Percentiles rank a stretch among this genome's conserved stretches.
These are phyloP conservation scores for Stomatorhinus ivindoensis DNA, from an alignment of 2,113 vertebrate species.

Conservation along the genomic window DNA sequence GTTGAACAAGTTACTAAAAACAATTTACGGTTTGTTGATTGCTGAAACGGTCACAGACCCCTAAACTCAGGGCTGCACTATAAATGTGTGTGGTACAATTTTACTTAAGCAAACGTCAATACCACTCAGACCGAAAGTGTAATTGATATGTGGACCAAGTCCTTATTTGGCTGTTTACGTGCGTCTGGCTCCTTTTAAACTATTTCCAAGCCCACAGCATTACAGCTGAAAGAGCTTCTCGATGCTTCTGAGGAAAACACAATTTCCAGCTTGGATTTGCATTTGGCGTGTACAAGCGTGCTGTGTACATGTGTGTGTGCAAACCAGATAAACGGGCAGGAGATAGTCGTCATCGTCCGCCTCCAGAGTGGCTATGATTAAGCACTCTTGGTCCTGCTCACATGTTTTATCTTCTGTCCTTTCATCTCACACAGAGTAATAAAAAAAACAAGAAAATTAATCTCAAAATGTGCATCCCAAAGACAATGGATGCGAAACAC, in stretches of 20 bases:
- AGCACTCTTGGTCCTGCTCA: neutral
- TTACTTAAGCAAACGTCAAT: neutral
- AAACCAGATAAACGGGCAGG: neutral
- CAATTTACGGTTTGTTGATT: neutral
- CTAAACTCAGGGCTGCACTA: neutral
- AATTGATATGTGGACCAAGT: neutral
- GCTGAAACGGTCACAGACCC: neutral
- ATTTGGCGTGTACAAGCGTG: neutral
- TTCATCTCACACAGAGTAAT: neutral
- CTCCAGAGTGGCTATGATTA: neutral
- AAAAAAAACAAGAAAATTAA: slow-evolving; percentile 10
- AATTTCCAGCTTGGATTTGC: neutral
- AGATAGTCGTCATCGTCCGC: neutral
- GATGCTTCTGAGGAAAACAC: neutral
- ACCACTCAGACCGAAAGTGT: neutral
- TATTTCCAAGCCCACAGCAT: neutral
- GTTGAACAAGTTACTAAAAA: neutral
- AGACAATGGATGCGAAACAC: neutral
- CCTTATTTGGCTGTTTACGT: neutral
- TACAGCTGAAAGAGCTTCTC: neutral
- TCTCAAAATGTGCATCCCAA: slow-evolving; percentile 5
- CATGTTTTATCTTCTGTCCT: neutral
- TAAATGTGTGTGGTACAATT: neutral
- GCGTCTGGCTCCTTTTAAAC: neutral
- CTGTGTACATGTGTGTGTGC: neutral